Base-by-base conservation (phyloP, 2,888 invertebrate genomes). In the Drosophila limbata region DNA sequence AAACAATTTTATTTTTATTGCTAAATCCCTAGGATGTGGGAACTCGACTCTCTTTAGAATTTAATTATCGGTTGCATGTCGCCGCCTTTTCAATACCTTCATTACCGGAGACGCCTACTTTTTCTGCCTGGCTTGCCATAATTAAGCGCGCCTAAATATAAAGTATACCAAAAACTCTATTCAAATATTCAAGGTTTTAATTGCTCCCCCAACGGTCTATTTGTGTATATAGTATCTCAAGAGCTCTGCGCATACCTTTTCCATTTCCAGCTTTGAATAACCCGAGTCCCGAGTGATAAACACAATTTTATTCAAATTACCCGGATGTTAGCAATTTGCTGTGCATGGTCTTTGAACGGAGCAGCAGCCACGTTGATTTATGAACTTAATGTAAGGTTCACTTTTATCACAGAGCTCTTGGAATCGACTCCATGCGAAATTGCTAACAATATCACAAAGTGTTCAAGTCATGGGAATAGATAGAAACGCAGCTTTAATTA, bases 61-160 rank as follows among this genome's bases (percentile, higher is more conserved):
- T 84, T 88, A 84, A 84, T 88, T 84, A 86, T 88, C 65, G 89
- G 84, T 84, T 84, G 84, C 87, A 88, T 84, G 86, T 84, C 84
- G 68, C 77, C 87, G 84, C 89, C 84, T 77, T 79, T 74, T 71
- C 86, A 79, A 83, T 83, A 83, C 83, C 88, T 84, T 86, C 81
- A 86, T 88, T 84, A 77, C 9, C 59, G 31, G 42, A 51, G 42
- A 51, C 77, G 77, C 77, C 73, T 61, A 37, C 73, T 42, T 61
- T 67, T 50, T 33, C 31, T n/a, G 31, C 19, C 53, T 17, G 31
- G 17, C 57, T 53, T 48, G 67, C 70, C 63, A 69, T 88, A 83
- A 84, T 84, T 84, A 84, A 86, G 89, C 73, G 84, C 89, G 84
- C 84, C 89, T 88, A 88, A 84, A 80, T 72, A 83, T 83, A 8